These are phyloP conservation scores for Glaucidium brasilianum DNA, from an alignment of 2,113 vertebrate species.

Conservation along the genomic window DNA sequence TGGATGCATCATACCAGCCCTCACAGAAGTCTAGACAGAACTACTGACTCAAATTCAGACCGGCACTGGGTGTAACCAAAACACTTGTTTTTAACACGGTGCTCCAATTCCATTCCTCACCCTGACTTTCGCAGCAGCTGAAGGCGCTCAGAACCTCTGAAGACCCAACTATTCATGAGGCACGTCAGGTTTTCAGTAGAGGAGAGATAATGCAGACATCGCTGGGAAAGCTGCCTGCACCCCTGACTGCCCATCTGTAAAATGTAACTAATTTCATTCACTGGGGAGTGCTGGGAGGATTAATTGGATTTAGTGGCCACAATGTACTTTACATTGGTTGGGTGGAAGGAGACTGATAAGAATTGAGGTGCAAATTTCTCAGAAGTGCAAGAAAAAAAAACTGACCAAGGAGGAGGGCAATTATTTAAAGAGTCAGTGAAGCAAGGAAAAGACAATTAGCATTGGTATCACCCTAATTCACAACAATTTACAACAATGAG, in stretches of 20 bases:
- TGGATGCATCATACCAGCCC: background rate
- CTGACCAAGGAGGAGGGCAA: slow-evolving; percentile 39
- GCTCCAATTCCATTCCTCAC: background rate
- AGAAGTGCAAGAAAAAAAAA: slow-evolving; percentile 23
- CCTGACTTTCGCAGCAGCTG: background rate
- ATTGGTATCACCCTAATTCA: slow-evolving; percentile 56
- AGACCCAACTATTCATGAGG: background rate
- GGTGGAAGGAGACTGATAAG: slow-evolving; percentile 48
- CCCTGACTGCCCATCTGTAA: slow-evolving; percentile 26
- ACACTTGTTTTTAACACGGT: background rate
- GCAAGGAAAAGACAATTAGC: slow-evolving; percentile 56
- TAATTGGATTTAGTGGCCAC: slow-evolving; percentile 56
- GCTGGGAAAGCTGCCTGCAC: slow-evolving; percentile 17
- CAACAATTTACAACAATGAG: slow-evolving; percentile 56
- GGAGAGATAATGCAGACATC: slow-evolving; percentile 10
- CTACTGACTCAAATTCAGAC: background rate
- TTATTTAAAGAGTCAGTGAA: slow-evolving; percentile 56
- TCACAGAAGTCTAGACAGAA: background rate
- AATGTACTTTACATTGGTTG: slow-evolving; percentile 41
- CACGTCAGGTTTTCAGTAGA: background rate
- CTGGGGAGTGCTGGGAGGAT: slow-evolving; percentile 48
- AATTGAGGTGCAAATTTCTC: slow-evolving; percentile 54
- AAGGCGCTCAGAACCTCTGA: background rate
- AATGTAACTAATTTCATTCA: slow-evolving; percentile 16
- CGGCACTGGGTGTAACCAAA: accelerated